Conservation (phyloP, 2,888 invertebrate species). For the Augochlorella aurata region DNA sequence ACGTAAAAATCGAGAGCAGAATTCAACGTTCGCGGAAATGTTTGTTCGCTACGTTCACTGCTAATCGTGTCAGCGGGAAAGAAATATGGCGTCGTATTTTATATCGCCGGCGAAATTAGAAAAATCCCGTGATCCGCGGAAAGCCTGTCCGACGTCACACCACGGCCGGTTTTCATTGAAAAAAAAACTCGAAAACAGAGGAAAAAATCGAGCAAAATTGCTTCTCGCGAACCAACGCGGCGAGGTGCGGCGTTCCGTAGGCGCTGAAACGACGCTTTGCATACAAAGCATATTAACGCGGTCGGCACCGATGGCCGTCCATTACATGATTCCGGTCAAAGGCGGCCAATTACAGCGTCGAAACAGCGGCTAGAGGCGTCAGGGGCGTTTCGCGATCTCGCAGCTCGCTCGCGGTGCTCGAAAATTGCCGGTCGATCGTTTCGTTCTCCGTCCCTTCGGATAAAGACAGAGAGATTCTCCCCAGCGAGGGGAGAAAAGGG, state of each 20-base stretch:
- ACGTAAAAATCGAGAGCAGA: not conserved
- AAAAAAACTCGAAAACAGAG: not conserved
- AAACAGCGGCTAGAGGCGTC: conserved; percentile 39
- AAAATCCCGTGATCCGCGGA: conserved; percentile 6
- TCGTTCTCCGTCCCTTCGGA: not conserved
- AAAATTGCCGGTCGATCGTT: conserved; percentile 27
- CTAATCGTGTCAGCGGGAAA: not conserved
- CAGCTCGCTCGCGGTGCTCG: conserved; percentile 1
- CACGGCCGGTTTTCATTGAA: conserved; percentile 18
- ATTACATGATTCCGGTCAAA: conserved; percentile 57
- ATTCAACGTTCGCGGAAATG: not conserved
- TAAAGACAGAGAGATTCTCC: conserved; percentile 1
- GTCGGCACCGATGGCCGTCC: conserved; percentile 43
- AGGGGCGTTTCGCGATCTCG: conserved; percentile 29
- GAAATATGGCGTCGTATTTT: conserved; percentile 30
- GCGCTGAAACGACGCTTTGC: conserved; percentile 36
- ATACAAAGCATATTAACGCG: conserved; percentile 52
- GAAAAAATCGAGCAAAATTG: not conserved
- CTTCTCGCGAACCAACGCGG: conserved; percentile 3
- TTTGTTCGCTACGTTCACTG: not conserved
- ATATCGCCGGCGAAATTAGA: conserved; percentile 30
- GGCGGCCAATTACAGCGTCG: conserved; percentile 53
- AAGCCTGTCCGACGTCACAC: conserved; percentile 11
- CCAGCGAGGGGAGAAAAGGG: conserved; percentile 5
- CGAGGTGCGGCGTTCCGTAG: conserved; percentile 1